These are phyloP conservation scores for Tetraodon nigroviridis DNA, from an alignment of 2,113 vertebrate species.

Conservation along the genomic window DNA sequence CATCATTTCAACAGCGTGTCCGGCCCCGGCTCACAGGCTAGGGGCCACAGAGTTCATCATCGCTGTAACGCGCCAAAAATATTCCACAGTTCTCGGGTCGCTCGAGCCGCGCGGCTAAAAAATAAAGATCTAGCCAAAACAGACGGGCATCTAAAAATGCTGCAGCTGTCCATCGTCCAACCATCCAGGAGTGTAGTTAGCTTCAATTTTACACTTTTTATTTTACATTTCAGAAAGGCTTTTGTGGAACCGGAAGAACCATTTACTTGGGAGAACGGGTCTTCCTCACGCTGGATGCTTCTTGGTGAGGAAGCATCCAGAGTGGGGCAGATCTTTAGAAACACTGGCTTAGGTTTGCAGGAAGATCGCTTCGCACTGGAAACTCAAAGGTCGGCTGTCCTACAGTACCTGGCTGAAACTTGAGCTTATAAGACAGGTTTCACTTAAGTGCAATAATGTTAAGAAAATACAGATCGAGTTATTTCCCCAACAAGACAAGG, in stretches of 20 bases:
- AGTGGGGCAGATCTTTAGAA: conserved; percentile 30
- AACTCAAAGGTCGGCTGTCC: conserved; percentile 38
- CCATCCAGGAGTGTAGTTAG: conserved; percentile 51
- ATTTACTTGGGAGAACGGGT: conserved; percentile 2
- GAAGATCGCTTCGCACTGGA: conserved; percentile 19
- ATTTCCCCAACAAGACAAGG: conserved; percentile 35
- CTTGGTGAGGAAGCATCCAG: conserved; percentile 24
- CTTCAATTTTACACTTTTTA: background rate
- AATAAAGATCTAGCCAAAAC: conserved; percentile 51
- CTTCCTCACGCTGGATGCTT: conserved; percentile 19
- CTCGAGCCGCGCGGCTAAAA: conserved; percentile 16
- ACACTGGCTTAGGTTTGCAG: conserved; percentile 23
- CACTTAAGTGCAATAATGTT: conserved; percentile 59
- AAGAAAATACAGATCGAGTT: conserved; percentile 38
- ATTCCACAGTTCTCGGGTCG: conserved; percentile 34
- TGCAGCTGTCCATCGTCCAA: conserved; percentile 35
- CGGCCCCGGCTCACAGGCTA: conserved; percentile 35
- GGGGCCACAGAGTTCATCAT: conserved; percentile 1
- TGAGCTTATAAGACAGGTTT: conserved; percentile 29
- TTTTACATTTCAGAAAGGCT: conserved; percentile 22
- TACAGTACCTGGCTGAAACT: conserved; percentile 44
- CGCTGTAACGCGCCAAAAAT: conserved; percentile 38
- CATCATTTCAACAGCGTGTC: conserved; percentile 49
- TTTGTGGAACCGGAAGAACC: conserved; percentile 44
- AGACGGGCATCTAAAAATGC: conserved; percentile 27